Base-by-base conservation (phyloP, 2,797 vertebrate genomes). In the Smutsia temminckii region DNA sequence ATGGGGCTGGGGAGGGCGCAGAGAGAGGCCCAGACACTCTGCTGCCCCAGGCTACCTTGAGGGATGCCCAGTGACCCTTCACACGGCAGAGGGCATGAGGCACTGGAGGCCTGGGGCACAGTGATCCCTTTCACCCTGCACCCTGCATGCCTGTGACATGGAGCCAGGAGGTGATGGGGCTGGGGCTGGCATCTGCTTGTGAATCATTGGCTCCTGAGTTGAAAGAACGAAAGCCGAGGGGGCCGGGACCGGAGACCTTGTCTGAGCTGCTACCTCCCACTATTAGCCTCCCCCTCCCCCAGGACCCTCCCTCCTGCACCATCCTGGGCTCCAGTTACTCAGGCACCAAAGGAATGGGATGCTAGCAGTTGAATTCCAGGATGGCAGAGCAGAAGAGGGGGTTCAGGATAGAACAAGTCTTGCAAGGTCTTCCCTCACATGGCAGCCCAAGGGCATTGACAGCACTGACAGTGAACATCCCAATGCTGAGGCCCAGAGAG, bases 81-180 rank as follows among this genome's bases (percentile, higher is more conserved):
- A 21, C 2, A 18, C 12, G 4, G 42, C 0, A 0, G 32, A 49
- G 11, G 46, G 10, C 59, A 32, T 37, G 11, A 57, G 42, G 27
- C 10, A 46, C 46, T 2, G 11, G 46, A 46, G 46, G 46, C 46
- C 46, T 46, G 46, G 46, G 46, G 2, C 46, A 46, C 11, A 46
- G 2, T 46, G 46, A 46, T 46, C 46, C 11, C 46, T 46, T 46
- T 12, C 46, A 46, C 11, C 46, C 46, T 10, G 46, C 46, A 46
- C 11, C 46, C 11, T 46, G 46, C 46, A 46, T 46, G 46, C 46
- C 46, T 12, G 11, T 25, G 53, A 27, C 16, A 2, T 9, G 17
- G 61, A 92, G 20, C 46, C 40, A 11, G 49, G 32, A 32, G 49
- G 9, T 14, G 32, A 40, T 1, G 10, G 59, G 0, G 1, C 18